Base-by-base conservation (phyloP, 2,113 vertebrate species). In the Sander lucioperca region DNA sequence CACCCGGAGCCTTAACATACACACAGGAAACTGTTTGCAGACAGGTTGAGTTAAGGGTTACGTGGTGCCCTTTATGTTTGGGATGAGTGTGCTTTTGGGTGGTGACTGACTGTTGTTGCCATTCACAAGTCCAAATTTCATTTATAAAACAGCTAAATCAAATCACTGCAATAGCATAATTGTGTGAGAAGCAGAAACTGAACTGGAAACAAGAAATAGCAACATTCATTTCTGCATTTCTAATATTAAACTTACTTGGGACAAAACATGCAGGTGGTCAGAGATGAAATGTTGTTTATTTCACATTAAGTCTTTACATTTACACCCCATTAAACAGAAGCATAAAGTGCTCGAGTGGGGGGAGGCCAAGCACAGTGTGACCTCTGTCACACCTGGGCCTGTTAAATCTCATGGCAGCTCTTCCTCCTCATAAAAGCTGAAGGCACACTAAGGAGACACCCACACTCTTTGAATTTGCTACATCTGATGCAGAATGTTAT, bases 11-110 rank as follows among this genome's bases (percentile, higher is more conserved):
- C 75, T 70, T 56, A 21, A 57, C 67, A 9, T 45, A 18, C 73
- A 80, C 86, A 77, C 83, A 83, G 85, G 82, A 91, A 88, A 71
- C 72, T 33, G 77, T 62, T 83, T 68, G 74, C 88, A 83, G 77
- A 77, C 66, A 51, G 57, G 33, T 19, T 57, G 56, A 54, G 63
- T 45, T 88, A 65, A 70, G 30, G 71, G 71, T 77, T 79, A 63
- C 36, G 53, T 62, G 11, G 50, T 51, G 53, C 21, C 45, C 21
- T 43, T 59, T 25, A 64, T 80, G 72, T 80, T 79, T 66, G 48
- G 50, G 64, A 74, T 54, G 73, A 67, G 43, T 68, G 13, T 82
- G 76, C 48, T 58, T 72, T 73, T 30, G n/a, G 68, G 74, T 71
- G 64, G 33, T n/a, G 56, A 36, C 70, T 27, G 56, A 43, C 70